Conservation (phyloP, 2,797 vertebrate species). For the Chromobotia macracanthus region DNA sequence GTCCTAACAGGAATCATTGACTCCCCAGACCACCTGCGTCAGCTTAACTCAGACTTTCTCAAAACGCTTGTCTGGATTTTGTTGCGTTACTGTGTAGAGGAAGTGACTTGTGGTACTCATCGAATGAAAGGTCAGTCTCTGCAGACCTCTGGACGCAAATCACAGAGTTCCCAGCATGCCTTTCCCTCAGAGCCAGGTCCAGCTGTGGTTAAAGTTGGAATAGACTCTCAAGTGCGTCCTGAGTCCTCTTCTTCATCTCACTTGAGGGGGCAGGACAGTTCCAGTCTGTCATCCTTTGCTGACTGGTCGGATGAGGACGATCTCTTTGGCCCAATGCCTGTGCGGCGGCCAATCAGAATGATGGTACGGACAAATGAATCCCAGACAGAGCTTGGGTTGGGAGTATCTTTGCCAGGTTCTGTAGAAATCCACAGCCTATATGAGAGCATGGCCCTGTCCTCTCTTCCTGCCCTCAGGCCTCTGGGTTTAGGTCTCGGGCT, state of each 20-base stretch:
- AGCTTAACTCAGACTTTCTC: constrained; percentile 91
- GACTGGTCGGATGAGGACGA: constrained; percentile 94
- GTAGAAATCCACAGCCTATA: constrained; percentile 83
- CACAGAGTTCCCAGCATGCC: constrained; percentile 75
- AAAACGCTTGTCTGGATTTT: constrained; percentile 93
- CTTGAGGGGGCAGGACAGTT: constrained; percentile 75
- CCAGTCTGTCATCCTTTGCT: constrained; percentile 83
- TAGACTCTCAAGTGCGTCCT: constrained; percentile 43
- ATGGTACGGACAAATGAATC: constrained; percentile 73
- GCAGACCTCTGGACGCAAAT: constrained; percentile 51
- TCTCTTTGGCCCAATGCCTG: constrained; percentile 85
- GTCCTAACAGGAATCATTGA: constrained; percentile 95
- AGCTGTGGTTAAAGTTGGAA: constrained; percentile 42
- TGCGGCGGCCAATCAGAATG: constrained; percentile 76
- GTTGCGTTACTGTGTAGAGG: constrained; percentile 85
- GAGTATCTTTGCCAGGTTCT: constrained; percentile 87
- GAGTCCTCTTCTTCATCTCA: constrained; percentile 58
- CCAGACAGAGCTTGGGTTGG: constrained; percentile 65
- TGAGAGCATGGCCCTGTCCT: constrained; percentile 77
- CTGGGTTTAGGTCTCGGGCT: constrained; percentile 81
- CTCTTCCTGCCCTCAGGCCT: constrained; percentile 82
- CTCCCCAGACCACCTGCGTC: constrained; percentile 90
- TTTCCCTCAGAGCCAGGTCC: constrained; percentile 66
- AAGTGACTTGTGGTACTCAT: constrained; percentile 68
- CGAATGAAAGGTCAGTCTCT: constrained; percentile 67